These are phyloP conservation scores for Strigamia crassipes DNA, from an alignment of 2,888 invertebrate genomes.

Conservation along the genomic window DNA sequence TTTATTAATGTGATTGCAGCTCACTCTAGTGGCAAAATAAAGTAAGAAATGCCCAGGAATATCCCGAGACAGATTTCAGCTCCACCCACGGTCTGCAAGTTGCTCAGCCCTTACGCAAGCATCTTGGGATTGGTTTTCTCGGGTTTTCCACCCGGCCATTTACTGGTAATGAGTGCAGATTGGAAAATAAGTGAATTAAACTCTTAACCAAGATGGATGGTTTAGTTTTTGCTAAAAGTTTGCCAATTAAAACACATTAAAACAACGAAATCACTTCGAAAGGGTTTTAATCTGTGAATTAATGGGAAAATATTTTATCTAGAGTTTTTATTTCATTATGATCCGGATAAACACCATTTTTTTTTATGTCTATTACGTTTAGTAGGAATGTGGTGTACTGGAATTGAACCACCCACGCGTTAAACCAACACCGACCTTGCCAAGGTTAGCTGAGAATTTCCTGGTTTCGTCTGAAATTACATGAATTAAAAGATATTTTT, in stretches of 20 bases:
- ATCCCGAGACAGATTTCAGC: conserved; percentile 11
- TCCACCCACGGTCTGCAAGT: conserved; percentile 22
- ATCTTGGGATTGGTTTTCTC: too few species aligned
- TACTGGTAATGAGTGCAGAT: conserved; percentile 18
- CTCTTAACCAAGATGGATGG: background rate
- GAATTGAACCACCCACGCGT: background rate
- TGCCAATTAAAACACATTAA: background rate
- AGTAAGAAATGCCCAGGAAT: conserved; percentile 8
- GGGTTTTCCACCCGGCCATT: background rate
- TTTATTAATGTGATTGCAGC: background rate
- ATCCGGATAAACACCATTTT: background rate
- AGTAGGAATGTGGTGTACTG: background rate
- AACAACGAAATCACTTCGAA: background rate
- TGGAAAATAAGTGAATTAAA: conserved; percentile 20
- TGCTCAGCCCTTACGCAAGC: background rate
- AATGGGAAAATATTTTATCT: background rate
- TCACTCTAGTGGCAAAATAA: background rate
- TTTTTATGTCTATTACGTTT: background rate
- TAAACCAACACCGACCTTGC: conserved; percentile 1
- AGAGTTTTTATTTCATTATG: background rate
- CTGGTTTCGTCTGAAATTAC: conserved; percentile 5
- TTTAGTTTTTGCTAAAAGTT: background rate
- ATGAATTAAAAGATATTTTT: background rate
- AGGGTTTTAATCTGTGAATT: background rate
- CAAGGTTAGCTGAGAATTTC: conserved; percentile 1